Conservation (phyloP, 2,888 invertebrate genomes). For the Synanthedon tipuliformis region DNA sequence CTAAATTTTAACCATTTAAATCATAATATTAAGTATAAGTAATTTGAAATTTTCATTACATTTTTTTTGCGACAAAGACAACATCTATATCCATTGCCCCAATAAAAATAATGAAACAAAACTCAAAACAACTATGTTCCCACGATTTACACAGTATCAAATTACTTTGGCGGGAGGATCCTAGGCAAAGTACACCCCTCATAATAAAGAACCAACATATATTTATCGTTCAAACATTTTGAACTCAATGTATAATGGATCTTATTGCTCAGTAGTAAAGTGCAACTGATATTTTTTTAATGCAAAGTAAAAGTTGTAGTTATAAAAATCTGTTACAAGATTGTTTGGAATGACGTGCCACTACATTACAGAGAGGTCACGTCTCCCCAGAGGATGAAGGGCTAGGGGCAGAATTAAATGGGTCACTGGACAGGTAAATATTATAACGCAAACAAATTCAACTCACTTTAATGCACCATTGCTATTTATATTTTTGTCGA, state of each 20-base stretch:
- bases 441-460: slow-evolving; percentile 62
- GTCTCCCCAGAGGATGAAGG: slow-evolving; percentile 19
- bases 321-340: slow-evolving; percentile 56
- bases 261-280: slow-evolving; percentile 6
- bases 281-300: neutral
- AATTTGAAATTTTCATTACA: no score
- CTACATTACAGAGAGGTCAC: slow-evolving; percentile 41
- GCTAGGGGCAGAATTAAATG: slow-evolving; percentile 46
- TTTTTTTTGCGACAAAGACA: no score
- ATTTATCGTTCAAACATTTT: neutral
- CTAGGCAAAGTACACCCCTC: slow-evolving; percentile 34
- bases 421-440: slow-evolving; percentile 65
- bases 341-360: slow-evolving; percentile 55
- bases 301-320: slow-evolving; percentile 13
- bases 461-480: slow-evolving; percentile 60
- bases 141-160: slow-evolving; percentile 56
- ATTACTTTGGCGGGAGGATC: slow-evolving; percentile 38
- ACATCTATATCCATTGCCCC: neutral
- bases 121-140: slow-evolving; percentile 23
- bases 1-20: no score
- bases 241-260: neutral
- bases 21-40: no score
- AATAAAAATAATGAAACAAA: neutral
- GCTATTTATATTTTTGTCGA: slow-evolving; percentile 42
- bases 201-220: slow-evolving; percentile 16